Percentiles rank a stretch among this genome's conserved stretches.
Conservation (phyloP, 2,888 invertebrate species). For the Apamea crenata region DNA sequence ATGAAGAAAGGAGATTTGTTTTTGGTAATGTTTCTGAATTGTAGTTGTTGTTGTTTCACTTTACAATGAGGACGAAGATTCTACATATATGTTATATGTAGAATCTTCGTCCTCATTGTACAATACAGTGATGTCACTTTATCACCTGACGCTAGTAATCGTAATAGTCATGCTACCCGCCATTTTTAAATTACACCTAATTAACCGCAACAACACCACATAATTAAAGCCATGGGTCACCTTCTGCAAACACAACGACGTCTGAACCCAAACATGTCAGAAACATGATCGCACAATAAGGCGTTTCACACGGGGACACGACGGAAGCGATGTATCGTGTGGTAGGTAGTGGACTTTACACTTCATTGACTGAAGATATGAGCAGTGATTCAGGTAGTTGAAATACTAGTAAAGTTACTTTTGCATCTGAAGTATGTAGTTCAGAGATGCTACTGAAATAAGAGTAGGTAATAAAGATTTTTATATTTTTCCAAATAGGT, state of each 20-base stretch:
- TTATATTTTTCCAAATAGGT: background rate
- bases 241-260: slow-evolving; percentile 1
- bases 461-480: background rate
- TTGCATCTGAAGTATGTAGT: background rate
- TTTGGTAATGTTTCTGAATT: background rate
- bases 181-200: slow-evolving; percentile 1
- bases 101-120: too few species aligned
- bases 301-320: slow-evolving; percentile 47
- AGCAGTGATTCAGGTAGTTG: slow-evolving; percentile 23
- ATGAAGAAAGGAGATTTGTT: too few species aligned
- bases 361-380: slow-evolving; percentile 26
- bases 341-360: slow-evolving; percentile 46
- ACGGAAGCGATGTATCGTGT: slow-evolving; percentile 55
- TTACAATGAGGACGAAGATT: background rate
- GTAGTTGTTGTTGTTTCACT: too few species aligned
- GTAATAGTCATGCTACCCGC: background rate
- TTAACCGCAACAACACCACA: background rate
- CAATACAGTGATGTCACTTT: background rate
- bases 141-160: background rate
- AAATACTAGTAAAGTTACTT: background rate
- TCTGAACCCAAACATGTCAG: slow-evolving; percentile 24
- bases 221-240: slow-evolving; percentile 7
- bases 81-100: too few species aligned
- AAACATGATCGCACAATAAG: slow-evolving; percentile 50
- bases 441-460: background rate